Percentiles rank a stretch among this genome's conserved stretches.
These are phyloP conservation scores for Scatophagus argus DNA, from an alignment of 2,113 vertebrate genomes.

Conservation along the genomic window DNA sequence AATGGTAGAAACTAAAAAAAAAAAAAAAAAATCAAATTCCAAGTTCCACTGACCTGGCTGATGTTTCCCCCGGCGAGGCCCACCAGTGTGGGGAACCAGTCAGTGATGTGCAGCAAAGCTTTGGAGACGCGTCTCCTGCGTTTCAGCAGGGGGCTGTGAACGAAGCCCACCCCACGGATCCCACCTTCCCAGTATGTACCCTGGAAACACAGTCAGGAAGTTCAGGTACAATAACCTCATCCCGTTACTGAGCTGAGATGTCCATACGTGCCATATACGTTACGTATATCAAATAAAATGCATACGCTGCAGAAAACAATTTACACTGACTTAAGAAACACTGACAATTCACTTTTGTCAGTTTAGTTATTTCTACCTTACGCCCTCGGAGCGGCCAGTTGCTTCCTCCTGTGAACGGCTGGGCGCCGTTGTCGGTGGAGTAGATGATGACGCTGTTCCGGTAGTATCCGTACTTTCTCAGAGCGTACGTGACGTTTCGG, in stretches of 20 bases:
- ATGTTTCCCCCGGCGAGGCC: constrained; percentile 88
- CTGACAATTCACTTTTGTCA: no score
- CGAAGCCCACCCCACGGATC: constrained; percentile 92
- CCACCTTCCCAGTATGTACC: constrained; percentile 98
- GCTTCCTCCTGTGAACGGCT: constrained; percentile 95
- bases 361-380: constrained; percentile 80
- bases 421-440: constrained; percentile 94
- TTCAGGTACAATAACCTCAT: neutral
- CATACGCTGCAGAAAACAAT: no score
- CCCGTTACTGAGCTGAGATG: no score
- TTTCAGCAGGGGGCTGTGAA: constrained; percentile 93
- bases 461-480: constrained; percentile 93
- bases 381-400: constrained; percentile 96
- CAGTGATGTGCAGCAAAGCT: constrained; percentile 93
- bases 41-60: constrained; percentile 65
- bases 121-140: constrained; percentile 87
- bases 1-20: neutral
- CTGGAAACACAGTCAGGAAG: constrained; percentile 39
- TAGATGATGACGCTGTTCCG: constrained; percentile 93
- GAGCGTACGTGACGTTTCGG: constrained; percentile 93
- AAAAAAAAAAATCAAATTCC: no score
- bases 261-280: no score
- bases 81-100: constrained; percentile 97
- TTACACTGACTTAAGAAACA: neutral
- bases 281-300: no score